These are phyloP conservation scores for Tenrec ecaudatus DNA, from an alignment of 2,113 vertebrate species.

Conservation along the genomic window DNA sequence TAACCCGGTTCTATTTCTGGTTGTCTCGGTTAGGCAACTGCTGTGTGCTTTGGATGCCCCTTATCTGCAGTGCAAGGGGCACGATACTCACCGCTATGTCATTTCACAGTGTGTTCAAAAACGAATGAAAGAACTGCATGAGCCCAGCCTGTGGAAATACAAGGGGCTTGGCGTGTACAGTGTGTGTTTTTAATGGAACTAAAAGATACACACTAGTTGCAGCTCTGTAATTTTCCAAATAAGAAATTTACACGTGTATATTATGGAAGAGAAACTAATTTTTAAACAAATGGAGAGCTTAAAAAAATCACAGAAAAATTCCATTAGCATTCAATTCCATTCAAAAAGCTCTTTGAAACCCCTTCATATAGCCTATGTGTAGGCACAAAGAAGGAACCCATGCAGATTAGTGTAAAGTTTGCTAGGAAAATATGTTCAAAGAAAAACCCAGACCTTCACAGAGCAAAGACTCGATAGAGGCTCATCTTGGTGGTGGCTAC, in stretches of 20 bases:
- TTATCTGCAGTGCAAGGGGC: not conserved
- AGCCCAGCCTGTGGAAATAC: not conserved
- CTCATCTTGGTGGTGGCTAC: conserved; percentile 16
- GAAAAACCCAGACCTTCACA: conserved; percentile 19
- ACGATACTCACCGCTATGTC: not conserved
- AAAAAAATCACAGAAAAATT: too few relatives aligned
- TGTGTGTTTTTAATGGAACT: not conserved
- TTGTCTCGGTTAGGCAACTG: not conserved
- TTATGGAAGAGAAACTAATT: conserved; percentile 27
- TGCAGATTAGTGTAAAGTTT: conserved; percentile 5
- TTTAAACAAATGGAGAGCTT: not conserved
- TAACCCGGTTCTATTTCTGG: conserved; percentile 38
- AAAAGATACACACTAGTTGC: not conserved
- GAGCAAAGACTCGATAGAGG: not conserved
- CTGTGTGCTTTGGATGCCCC: not conserved
- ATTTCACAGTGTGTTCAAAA: conserved; percentile 47
- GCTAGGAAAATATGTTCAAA: conserved; percentile 17
- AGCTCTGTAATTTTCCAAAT: not conserved
- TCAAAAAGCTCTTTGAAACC: too few relatives aligned
- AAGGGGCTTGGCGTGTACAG: not conserved
- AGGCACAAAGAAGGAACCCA: not conserved
- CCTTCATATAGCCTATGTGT: not conserved
- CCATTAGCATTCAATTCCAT: too few relatives aligned
- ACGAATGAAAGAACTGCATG: conserved; percentile 30
- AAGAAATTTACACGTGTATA: not conserved